Percentiles rank a stretch among this genome's conserved stretches.
These are phyloP conservation scores for Heliconius cydno DNA, from an alignment of 2,888 invertebrate species.

Conservation along the genomic window DNA sequence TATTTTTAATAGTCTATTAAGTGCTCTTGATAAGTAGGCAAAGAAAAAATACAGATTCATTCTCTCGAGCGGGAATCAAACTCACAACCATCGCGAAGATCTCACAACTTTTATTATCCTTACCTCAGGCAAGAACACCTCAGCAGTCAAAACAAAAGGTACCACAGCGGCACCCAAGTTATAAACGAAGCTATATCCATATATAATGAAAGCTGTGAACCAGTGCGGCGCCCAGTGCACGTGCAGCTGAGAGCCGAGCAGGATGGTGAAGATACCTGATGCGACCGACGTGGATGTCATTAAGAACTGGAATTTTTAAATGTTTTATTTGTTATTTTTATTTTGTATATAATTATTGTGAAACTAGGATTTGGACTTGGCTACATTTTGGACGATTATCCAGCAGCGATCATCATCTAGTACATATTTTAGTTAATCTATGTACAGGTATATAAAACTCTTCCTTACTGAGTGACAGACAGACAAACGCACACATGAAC, in stretches of 20 bases:
- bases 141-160: slow-evolving; percentile 74
- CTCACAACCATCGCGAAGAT: too few species aligned
- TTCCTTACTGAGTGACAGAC: too few species aligned
- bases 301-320: slow-evolving; percentile 54
- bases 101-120: neutral
- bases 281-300: slow-evolving; percentile 58
- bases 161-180: slow-evolving; percentile 75
- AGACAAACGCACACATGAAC: too few species aligned
- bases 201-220: slow-evolving; percentile 66
- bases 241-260: slow-evolving; percentile 64
- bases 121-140: slow-evolving; percentile 78
- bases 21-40: too few species aligned
- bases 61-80: too few species aligned
- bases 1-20: too few species aligned
- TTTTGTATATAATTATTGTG: neutral
- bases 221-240: slow-evolving; percentile 65
- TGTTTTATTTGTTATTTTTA: neutral
- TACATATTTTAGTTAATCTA: too few species aligned
- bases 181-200: slow-evolving; percentile 67
- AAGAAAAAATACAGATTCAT: too few species aligned
- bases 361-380: too few species aligned
- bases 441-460: too few species aligned
- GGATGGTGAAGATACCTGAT: slow-evolving; percentile 59
- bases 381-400: too few species aligned
- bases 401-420: too few species aligned